phyloP scores from a whole-genome alignment of 2,113 vertebrate species.

The Hypomesus transpacificus region DNA sequence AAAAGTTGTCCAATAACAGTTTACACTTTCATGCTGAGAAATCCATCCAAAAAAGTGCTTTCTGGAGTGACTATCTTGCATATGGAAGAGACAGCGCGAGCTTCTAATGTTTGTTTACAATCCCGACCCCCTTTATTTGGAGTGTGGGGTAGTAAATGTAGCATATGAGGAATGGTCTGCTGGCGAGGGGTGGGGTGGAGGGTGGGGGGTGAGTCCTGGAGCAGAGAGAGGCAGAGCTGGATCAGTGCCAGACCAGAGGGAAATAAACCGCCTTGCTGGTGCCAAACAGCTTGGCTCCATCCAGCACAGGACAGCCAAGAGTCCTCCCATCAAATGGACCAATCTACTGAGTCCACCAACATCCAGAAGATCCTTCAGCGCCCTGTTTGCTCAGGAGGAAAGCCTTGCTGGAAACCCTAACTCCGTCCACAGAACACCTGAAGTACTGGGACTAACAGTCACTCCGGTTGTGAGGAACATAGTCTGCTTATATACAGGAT shows the following conservation, averaged over 20 bases:
- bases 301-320: not conserved
- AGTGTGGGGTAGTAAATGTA: not conserved
- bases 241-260: not conserved
- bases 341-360: not conserved
- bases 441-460: no score
- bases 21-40: slow-evolving; percentile 15
- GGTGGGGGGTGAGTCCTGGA: not conserved
- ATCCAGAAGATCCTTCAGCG: not conserved
- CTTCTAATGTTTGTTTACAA: slow-evolving; percentile 21
- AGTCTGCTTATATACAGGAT: no score
- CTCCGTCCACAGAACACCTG: no score
- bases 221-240: not conserved
- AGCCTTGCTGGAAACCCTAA: no score
- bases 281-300: slow-evolving; percentile 8
- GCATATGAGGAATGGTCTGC: slow-evolving; percentile 3
- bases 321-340: not conserved
- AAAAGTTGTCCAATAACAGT: slow-evolving; percentile 25
- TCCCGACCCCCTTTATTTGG: not conserved
- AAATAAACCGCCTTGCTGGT: not conserved
- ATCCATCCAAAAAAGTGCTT: not conserved
- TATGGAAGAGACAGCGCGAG: no score
- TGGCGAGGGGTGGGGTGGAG: not conserved
- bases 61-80: slow-evolving; percentile 1
- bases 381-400: not conserved
- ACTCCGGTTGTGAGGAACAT: no score